These are phyloP conservation scores for Elephas maximus DNA, from an alignment of 2,113 vertebrate species.

Conservation along the genomic window DNA sequence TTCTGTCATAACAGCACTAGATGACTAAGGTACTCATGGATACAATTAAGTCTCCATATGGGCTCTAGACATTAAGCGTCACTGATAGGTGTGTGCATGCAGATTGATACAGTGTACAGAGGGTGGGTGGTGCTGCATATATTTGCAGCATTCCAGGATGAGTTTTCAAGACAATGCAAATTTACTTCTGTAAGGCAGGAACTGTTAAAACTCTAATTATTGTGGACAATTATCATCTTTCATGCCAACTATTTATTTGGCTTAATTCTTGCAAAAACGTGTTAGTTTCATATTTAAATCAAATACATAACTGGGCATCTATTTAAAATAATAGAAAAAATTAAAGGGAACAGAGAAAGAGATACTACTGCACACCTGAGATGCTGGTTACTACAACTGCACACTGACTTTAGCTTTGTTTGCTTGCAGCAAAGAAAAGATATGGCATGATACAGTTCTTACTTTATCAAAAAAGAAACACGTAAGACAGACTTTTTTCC, in stretches of 20 bases:
- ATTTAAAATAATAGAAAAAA: background rate
- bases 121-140: too few relatives aligned
- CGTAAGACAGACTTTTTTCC: background rate
- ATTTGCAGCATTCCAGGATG: background rate
- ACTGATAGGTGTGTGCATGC: background rate
- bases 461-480: constrained; percentile 64
- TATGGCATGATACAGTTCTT: background rate
- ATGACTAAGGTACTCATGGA: background rate
- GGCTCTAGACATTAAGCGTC: background rate
- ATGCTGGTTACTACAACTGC: background rate
- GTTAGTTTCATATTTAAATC: constrained; percentile 46
- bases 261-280: constrained; percentile 51
- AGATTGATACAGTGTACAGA: background rate
- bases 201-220: background rate
- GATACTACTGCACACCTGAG: background rate
- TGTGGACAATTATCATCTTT: background rate
- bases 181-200: constrained; percentile 22
- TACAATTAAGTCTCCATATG: background rate
- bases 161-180: background rate
- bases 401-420: background rate
- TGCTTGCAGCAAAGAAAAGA: background rate
- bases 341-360: background rate
- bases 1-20: too few relatives aligned
- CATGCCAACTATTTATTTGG: background rate
- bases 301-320: background rate